Percentiles rank a stretch among this genome's conserved stretches.
These are phyloP conservation scores for Fragum fragum DNA, from an alignment of 2,888 invertebrate genomes.

Conservation along the genomic window DNA sequence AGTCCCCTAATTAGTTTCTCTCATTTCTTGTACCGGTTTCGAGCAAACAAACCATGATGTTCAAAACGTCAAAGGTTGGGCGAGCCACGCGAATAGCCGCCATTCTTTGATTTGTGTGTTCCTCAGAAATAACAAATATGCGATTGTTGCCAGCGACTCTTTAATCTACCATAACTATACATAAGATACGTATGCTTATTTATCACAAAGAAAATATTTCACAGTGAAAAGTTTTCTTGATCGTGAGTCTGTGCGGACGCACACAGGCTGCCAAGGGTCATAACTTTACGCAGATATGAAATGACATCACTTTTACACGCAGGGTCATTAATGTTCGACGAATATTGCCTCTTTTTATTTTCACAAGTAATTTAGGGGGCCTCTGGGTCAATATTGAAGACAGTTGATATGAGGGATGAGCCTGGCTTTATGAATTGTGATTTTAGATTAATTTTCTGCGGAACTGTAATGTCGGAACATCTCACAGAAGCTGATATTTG, in stretches of 20 bases:
- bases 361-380: conserved; percentile 26
- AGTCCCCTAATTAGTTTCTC: not conserved
- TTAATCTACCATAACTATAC: no score
- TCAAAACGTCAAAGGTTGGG: not conserved
- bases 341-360: conserved; percentile 23
- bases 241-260: no score
- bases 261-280: no score
- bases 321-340: not conserved
- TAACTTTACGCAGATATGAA: no score
- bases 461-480: conserved; percentile 44
- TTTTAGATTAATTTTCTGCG: conserved; percentile 70
- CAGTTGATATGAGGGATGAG: conserved; percentile 44
- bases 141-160: no score
- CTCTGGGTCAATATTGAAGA: conserved; percentile 50
- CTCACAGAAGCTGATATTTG: conserved; percentile 62
- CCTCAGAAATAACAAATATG: no score
- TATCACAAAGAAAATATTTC: no score
- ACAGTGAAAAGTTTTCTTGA: no score
- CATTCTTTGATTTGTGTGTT: no score
- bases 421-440: conserved; percentile 58
- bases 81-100: not conserved
- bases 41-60: not conserved
- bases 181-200: no score
- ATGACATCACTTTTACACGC: not conserved
- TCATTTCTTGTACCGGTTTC: not conserved